phyloP scores from a whole-genome alignment of 2,797 vertebrate species.

The Phoebastria nigripes region DNA sequence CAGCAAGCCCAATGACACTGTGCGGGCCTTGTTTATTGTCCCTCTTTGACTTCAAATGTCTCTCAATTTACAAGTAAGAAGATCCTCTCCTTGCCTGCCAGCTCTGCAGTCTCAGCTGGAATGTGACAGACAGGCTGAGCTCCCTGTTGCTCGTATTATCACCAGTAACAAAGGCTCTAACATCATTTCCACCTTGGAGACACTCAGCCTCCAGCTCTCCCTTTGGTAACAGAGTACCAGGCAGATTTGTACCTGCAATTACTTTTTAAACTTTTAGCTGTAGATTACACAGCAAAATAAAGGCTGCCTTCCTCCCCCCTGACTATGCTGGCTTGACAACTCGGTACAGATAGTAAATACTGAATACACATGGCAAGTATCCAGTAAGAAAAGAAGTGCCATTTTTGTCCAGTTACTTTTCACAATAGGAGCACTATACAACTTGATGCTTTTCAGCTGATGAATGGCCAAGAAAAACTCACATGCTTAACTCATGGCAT shows the following conservation, averaged over 20 bases:
- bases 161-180: neutral
- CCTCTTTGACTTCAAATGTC: neutral
- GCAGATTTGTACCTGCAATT: neutral
- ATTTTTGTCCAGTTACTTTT: neutral
- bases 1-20: neutral
- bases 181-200: neutral
- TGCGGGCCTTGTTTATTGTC: constrained; percentile 46
- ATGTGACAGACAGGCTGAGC: constrained; percentile 13
- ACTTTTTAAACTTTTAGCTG: neutral
- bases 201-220: neutral
- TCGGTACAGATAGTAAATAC: neutral
- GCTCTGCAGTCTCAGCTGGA: neutral
- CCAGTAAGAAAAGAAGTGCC: neutral
- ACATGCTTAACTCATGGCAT: neutral
- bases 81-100: constrained; percentile 52
- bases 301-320: neutral
- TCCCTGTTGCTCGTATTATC: neutral
- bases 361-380: neutral
- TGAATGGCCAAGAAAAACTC: neutral
- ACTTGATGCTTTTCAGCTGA: neutral
- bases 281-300: neutral
- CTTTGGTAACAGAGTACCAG: neutral
- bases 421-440: neutral
- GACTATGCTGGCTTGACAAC: neutral
- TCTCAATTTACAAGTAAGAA: constrained; percentile 58